Percentiles rank a stretch among this genome's conserved stretches.
Evolutionary conservation across 30 jellyfish, hydroid and myxozoan species (phyloP).

Genomic region (Hydra vulgaris): DNA sequence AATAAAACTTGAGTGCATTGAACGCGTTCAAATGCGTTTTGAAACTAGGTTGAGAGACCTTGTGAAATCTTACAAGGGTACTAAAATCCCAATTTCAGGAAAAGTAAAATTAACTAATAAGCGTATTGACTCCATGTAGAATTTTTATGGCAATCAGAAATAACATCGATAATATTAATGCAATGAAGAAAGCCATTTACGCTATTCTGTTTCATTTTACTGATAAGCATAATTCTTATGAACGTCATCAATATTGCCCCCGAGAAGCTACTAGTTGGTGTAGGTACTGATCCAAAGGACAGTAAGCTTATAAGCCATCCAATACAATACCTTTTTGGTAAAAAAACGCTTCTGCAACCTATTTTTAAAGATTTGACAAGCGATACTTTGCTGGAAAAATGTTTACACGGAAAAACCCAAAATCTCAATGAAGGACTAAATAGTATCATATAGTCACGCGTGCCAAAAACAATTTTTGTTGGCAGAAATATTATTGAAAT

Average conservation of each 20-base stretch:
- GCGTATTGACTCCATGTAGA: conserved; percentile 15
- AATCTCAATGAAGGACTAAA: conserved; percentile 6
- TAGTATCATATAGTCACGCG: background rate
- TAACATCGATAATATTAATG: background rate
- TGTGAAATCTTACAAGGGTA: background rate
- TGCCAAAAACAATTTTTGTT: background rate
- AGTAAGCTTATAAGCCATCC: conserved; percentile 6
- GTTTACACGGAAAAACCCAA: conserved; percentile 13
- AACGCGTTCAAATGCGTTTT: background rate
- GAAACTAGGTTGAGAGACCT: background rate
- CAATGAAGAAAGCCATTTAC: conserved; percentile 9
- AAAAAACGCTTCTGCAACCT: conserved; percentile 6
- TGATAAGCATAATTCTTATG: background rate
- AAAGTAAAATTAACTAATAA: background rate
- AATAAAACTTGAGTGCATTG: background rate
- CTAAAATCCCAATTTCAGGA: background rate
- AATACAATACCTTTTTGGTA: conserved; percentile 3
- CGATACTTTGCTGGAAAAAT: background rate
- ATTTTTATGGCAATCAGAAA: conserved; percentile 10
- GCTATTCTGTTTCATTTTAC: conserved; percentile 14
- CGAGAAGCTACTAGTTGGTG: conserved; percentile 5
- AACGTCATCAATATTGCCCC: conserved; percentile 12
- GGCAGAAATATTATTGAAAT: background rate
- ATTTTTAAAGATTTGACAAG: background rate
- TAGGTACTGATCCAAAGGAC: conserved; percentile 3